phyloP scores from a whole-genome alignment of 2,888 invertebrate genomes.

The Endotricha flammealis region DNA sequence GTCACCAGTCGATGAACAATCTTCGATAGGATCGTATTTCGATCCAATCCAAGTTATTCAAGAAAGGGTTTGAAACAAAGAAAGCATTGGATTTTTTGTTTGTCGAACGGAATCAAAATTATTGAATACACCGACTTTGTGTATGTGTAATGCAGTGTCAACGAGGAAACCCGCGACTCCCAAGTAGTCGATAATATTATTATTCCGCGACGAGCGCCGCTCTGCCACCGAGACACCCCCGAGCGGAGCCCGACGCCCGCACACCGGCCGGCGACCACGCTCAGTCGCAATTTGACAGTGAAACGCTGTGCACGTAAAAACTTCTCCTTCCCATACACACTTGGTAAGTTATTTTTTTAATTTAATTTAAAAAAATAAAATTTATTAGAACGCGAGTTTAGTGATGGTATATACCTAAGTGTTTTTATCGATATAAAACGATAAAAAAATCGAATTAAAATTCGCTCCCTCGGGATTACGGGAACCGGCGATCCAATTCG shows the following conservation, averaged over 20 bases:
- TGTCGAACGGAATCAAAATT: too few relatives aligned
- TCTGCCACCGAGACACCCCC: conserved; percentile 9
- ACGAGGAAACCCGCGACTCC: conserved; percentile 16
- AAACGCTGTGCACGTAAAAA: conserved; percentile 45
- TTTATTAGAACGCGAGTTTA: background rate
- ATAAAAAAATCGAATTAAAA: conserved; percentile 1
- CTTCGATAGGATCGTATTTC: too few relatives aligned
- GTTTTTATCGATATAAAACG: background rate
- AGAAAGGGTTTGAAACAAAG: too few relatives aligned
- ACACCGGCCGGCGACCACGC: conserved; percentile 16
- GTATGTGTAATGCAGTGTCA: too few relatives aligned
- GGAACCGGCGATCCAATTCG: conserved; percentile 35
- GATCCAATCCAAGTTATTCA: too few relatives aligned
- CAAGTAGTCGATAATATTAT: conserved; percentile 10
- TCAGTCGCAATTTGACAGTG: conserved; percentile 58
- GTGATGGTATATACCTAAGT: background rate
- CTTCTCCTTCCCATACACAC: conserved; percentile 36
- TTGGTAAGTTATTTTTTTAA: conserved; percentile 44
- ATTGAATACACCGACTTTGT: too few relatives aligned
- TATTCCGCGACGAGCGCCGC: conserved; percentile 5
- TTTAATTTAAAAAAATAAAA: conserved; percentile 1
- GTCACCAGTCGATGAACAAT: too few relatives aligned
- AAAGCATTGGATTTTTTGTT: too few relatives aligned
- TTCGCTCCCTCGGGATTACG: conserved; percentile 35
- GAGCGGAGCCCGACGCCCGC: conserved; percentile 26